Evolutionary conservation across 2,797 vertebrate species (phyloP), one percentile per base, ranked within the genome.

Genomic region (Delichon dasypus): DNA sequence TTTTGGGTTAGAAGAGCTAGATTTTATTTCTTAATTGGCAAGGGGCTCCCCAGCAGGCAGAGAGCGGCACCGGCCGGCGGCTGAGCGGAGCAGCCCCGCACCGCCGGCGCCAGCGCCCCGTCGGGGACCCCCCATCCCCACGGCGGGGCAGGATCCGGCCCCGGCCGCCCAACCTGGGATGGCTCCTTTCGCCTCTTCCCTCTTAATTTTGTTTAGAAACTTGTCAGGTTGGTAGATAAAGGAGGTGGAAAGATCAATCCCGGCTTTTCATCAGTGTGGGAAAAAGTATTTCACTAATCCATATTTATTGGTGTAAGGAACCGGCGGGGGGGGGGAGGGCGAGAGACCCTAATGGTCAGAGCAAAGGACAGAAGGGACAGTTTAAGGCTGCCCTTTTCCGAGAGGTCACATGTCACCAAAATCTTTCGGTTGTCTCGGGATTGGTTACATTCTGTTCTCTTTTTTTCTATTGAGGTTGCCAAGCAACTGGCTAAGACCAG

Each of bases 241-340:
- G 94, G 84, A 97, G 97, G 98, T 97, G 96, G 96, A 97, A 97
- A 97, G 98, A 98, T 98, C 98, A 98, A 97, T 94, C 94, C 92
- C n/a, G 70, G 94, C 96, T 97, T 98, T 98, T 98, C 97, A 98
- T 95, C 96, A 97, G 92, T 96, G 97, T 98, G 97, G 97, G 97
- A 98, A 98, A 97, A 98, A 97, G 96, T 96, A 97, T 98, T 97
- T 96, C 97, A 97, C 98, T 98, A 98, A 98, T 98, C 98, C 98
- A 98, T 98, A 98, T 98, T 98, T 98, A 98, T 98, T 98, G 98
- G 97, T 97, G 97, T 97, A 97, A 97, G 97, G 94, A 96, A 54
- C 78, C 17, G 32, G 32, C 38, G 38, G 38, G 42, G 44, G 71
- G 78, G 71, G 21, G 70, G 21, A 54, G 97, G 91, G 66, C n/a